Base-by-base conservation (phyloP, 2,888 invertebrate genomes). In the Rhagophthalmus giganteus region DNA sequence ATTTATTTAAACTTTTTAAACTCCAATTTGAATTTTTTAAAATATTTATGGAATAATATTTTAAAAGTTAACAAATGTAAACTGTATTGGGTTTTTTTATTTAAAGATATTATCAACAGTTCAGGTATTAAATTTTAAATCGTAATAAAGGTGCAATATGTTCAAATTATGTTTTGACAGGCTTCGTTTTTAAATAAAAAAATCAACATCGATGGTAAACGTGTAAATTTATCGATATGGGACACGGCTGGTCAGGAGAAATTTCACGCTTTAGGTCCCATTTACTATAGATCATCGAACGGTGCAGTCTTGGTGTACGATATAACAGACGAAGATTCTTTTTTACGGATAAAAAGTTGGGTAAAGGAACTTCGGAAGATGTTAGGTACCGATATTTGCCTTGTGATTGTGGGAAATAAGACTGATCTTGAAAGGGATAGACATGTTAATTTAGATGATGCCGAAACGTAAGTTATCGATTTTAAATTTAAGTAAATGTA, bases 231-330 rank as follows among this genome's bases (percentile, higher is more conserved):
- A 39, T 88, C 95, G 31, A 90, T 96, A 70, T 99, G 99, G 98
- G 98, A 98, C 70, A 99, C 98, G 2, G 98, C 98, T 3, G 98
- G 98, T 0, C 98, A 99, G 74, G 98, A 99, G 74, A 87, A 88
- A 63, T 92, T 90, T 70, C 99, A 99, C 77, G 97, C 98, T 0
- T 76, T 98, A 38, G 98, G 98, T 2, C 98, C 98, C 6, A 96
- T 98, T 64, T 99, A 99, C 75, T 99, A 99, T 74, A 79, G 98
- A 57, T 94, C 93, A 72, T 96, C 97, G 14, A 93, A 98, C 77
- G 98, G 98, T 60, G 99, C 98, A 41, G 86, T 99, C 64, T 81
- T 99, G 59, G 96, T 99, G 2, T 98, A 97, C 75, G 98, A 99
- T 73, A 94, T 99, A 55, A 97, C 98, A 9, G 96, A 98, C 78